A percentile compares a stretch with the other conserved stretches of the same genome.
phyloP scores from a whole-genome alignment of 2,888 invertebrate genomes.

The Drosophila bunnanda region DNA sequence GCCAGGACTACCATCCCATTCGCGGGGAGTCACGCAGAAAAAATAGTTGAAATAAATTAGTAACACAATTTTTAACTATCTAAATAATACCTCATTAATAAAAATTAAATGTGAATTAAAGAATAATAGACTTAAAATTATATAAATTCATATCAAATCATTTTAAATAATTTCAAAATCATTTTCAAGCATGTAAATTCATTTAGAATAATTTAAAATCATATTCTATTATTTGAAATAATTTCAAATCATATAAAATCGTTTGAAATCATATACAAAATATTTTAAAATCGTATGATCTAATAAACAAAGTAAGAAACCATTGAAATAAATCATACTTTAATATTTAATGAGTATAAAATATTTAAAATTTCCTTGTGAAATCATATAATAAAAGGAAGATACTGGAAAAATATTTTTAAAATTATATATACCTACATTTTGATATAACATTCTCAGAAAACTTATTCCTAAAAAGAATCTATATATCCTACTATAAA shows the following conservation, averaged over 20 bases:
- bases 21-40: slow-evolving; percentile 8
- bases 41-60: not conserved
- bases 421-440: too few relatives aligned
- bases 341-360: too few relatives aligned
- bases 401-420: not conserved
- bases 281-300: too few relatives aligned
- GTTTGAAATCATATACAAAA: not conserved
- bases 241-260: not conserved
- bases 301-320: too few relatives aligned
- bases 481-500: not conserved
- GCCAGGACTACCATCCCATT: slow-evolving; percentile 5
- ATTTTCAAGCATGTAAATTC: too few relatives aligned
- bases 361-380: too few relatives aligned
- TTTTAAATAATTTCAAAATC: not conserved
- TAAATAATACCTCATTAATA: not conserved
- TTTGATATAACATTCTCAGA: not conserved
- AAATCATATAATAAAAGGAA: too few relatives aligned
- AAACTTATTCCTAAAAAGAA: not conserved
- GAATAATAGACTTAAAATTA: not conserved
- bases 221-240: not conserved
- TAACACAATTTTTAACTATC: not conserved
- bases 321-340: too few relatives aligned
- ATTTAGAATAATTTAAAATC: too few relatives aligned
- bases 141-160: not conserved
- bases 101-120: not conserved